Conservation (phyloP, 2,888 invertebrate species). For the Heliconius ethilla region DNA sequence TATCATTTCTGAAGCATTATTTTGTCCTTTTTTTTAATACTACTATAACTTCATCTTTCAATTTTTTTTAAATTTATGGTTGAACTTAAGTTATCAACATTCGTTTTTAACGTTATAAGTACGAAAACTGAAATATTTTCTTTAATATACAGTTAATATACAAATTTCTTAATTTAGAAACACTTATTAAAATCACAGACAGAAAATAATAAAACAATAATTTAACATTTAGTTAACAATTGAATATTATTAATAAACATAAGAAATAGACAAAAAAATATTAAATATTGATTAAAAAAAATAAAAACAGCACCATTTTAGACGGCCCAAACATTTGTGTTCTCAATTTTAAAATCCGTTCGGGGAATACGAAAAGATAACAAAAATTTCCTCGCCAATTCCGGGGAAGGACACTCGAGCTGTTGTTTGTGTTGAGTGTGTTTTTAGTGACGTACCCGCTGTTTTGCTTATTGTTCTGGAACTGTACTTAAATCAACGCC, state of each 20-base stretch:
- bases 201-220: too few species aligned
- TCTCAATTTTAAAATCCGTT: slow-evolving; percentile 80
- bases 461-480: slow-evolving; percentile 42
- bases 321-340: slow-evolving; percentile 64
- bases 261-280: too few species aligned
- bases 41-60: too few species aligned
- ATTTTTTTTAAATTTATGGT: too few species aligned
- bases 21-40: too few species aligned
- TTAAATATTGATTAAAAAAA: neutral
- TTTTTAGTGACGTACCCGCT: slow-evolving; percentile 59
- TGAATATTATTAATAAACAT: too few species aligned
- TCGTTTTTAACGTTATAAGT: neutral
- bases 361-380: slow-evolving; percentile 81
- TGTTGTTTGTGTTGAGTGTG: slow-evolving; percentile 78
- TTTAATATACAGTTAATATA: too few species aligned
- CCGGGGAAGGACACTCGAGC: slow-evolving; percentile 78
- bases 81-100: neutral
- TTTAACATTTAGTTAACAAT: too few species aligned
- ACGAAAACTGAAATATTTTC: neutral
- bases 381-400: slow-evolving; percentile 81
- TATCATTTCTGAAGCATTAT: too few species aligned
- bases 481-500: slow-evolving; percentile 21
- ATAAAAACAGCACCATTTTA: slow-evolving; percentile 59
- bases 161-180: too few species aligned
- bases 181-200: too few species aligned